Evolutionary conservation across 1,140 invertebrate genomes (phyloP).

Genomic region (Drosophila erecta): DNA sequence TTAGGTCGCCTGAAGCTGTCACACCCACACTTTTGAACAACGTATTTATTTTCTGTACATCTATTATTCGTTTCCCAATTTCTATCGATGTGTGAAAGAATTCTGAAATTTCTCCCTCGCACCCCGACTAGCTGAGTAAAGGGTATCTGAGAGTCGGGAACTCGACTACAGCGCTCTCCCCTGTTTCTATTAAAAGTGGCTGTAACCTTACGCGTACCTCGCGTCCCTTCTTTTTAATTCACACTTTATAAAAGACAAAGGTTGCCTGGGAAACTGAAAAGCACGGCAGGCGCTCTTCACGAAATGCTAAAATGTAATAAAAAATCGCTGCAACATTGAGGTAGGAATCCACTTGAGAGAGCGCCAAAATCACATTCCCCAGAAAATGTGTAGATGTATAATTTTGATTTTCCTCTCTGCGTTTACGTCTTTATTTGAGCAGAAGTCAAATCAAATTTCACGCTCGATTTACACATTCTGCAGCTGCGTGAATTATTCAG

Average conservation of each 20-base stretch:
- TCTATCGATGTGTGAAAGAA: too few relatives aligned
- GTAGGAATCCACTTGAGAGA: conserved; percentile 17
- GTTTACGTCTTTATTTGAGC: conserved; percentile 30
- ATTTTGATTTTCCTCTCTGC: conserved; percentile 19
- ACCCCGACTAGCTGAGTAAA: too few relatives aligned
- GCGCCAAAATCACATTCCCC: conserved; percentile 34
- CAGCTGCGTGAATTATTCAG: conserved; percentile 54
- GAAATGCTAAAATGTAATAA: conserved; percentile 19
- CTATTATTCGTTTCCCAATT: too few relatives aligned
- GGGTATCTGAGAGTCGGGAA: too few relatives aligned
- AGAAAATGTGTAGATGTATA: background rate
- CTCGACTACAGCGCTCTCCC: background rate
- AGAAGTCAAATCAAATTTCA: conserved; percentile 55
- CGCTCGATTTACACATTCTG: conserved; percentile 57
- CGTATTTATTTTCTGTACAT: too few relatives aligned
- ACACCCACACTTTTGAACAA: too few relatives aligned
- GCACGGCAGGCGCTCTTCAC: background rate
- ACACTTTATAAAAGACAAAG: conserved; percentile 3
- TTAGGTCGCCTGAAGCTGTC: too few relatives aligned
- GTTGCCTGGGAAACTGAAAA: conserved; percentile 1
- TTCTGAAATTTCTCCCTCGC: too few relatives aligned
- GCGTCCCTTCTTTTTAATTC: conserved; percentile 2
- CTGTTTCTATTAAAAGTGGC: conserved; percentile 1
- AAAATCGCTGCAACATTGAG: conserved; percentile 22
- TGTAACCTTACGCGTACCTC: too few relatives aligned